These are phyloP conservation scores for Drosophila leontia DNA, from an alignment of 1,140 invertebrate genomes.

Conservation along the genomic window DNA sequence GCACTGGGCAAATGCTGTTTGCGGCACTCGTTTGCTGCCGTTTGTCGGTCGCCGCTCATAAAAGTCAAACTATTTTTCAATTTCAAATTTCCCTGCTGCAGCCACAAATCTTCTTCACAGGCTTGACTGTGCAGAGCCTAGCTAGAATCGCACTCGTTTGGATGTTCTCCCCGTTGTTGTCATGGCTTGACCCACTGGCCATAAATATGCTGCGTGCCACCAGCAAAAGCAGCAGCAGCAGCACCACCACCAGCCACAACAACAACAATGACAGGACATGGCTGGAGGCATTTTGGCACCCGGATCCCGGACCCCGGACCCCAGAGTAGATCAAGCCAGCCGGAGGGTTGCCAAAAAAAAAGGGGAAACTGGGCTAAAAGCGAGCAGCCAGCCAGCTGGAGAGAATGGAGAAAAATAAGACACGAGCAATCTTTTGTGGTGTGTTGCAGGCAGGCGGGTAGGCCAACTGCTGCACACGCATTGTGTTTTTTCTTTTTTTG, in stretches of 20 bases:
- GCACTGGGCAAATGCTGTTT: constrained; percentile 38
- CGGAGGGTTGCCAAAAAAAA: constrained; percentile 25
- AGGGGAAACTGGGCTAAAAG: constrained; percentile 13
- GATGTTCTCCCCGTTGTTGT: constrained; percentile 44
- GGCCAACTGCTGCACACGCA: constrained; percentile 58
- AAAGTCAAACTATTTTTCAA: constrained; percentile 84
- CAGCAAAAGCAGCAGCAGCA: constrained; percentile 31
- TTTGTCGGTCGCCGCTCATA: constrained; percentile 75
- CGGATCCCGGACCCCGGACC: not conserved
- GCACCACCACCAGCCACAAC: constrained; percentile 5
- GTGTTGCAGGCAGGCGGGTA: constrained; percentile 53
- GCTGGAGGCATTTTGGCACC: constrained; percentile 39
- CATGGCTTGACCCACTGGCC: constrained; percentile 73
- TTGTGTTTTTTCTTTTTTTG: constrained; percentile 38
- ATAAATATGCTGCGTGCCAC: constrained; percentile 80
- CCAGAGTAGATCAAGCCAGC: constrained; percentile 67
- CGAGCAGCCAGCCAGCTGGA: constrained; percentile 5
- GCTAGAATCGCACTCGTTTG: constrained; percentile 15
- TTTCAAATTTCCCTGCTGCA: constrained; percentile 80
- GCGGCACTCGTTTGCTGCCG: constrained; percentile 37
- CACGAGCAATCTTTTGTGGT: constrained; percentile 64
- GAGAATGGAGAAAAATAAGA: constrained; percentile 32
- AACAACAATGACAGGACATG: constrained; percentile 19
- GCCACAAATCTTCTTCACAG: constrained; percentile 78
- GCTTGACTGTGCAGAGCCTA: constrained; percentile 25